Evolutionary conservation across 2,113 vertebrate genomes (phyloP).

Genomic region (Anhinga rufa): DNA sequence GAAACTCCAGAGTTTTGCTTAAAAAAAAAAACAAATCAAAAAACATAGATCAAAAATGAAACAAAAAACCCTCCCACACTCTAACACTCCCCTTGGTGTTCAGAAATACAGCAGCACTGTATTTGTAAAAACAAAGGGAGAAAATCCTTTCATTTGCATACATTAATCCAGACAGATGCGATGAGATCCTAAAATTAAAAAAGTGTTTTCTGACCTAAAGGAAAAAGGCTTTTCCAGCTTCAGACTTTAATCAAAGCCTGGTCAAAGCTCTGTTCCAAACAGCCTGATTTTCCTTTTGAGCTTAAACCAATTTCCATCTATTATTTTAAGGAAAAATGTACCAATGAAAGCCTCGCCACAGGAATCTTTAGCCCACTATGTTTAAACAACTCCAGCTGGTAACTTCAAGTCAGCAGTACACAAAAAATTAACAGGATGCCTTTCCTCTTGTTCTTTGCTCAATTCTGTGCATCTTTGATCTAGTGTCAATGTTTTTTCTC

Average conservation of each 20-base stretch:
- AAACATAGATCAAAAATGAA: neutral
- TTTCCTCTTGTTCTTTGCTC: neutral
- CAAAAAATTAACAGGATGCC: neutral
- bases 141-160: neutral
- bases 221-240: neutral
- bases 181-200: neutral
- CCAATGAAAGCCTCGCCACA: slow-evolving; percentile 1
- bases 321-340: neutral
- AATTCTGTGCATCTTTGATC: neutral
- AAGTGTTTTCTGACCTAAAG: neutral
- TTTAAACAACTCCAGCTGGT: slow-evolving; percentile 14
- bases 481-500: neutral
- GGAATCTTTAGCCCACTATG: neutral
- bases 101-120: neutral
- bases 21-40: neutral
- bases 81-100: neutral
- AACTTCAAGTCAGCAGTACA: neutral
- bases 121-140: neutral
- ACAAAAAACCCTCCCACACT: neutral
- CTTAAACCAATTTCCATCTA: neutral
- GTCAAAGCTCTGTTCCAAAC: neutral
- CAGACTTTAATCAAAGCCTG: neutral
- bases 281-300: neutral
- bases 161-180: neutral
- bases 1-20: neutral